These are phyloP conservation scores for Elanoides forficatus DNA, from an alignment of 2,113 vertebrate species.

Conservation along the genomic window DNA sequence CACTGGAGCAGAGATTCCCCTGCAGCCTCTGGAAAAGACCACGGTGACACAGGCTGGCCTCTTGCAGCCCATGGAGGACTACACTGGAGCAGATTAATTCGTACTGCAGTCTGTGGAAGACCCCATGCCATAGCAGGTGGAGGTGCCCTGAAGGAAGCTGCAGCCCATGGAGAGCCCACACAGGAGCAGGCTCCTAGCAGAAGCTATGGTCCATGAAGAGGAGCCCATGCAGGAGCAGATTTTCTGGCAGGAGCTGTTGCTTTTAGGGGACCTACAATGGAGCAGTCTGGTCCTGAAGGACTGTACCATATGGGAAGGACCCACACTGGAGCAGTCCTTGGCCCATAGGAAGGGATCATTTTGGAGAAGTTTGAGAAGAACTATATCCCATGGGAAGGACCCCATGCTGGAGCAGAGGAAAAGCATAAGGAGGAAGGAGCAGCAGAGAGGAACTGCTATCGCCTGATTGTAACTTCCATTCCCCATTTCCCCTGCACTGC, in stretches of 20 bases:
- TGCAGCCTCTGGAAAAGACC: neutral
- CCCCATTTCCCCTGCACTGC: too few species aligned
- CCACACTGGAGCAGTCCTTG: neutral
- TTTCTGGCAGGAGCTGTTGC: neutral
- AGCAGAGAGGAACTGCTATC: too few species aligned
- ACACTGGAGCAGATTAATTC: neutral
- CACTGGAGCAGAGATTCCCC: neutral
- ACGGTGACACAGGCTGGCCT: neutral
- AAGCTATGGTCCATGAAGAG: neutral
- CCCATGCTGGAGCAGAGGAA: neutral
- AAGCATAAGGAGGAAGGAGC: too few species aligned
- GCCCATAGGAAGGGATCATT: neutral
- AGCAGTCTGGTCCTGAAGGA: neutral
- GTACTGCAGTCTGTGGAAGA: neutral
- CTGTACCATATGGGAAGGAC: neutral
- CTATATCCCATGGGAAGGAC: neutral
- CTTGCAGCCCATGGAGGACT: neutral
- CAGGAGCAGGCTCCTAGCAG: neutral
- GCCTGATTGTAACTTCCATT: too few species aligned
- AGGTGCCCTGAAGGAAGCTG: neutral
- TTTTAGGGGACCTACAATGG: neutral
- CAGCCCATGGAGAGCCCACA: neutral
- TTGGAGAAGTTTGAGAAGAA: neutral
- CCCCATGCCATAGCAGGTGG: neutral
- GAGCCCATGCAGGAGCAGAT: neutral